A percentile compares a stretch with the other conserved stretches of the same genome.
Evolutionary conservation across 2,888 invertebrate species (phyloP).

Genomic region (Drosophila phalerata): DNA sequence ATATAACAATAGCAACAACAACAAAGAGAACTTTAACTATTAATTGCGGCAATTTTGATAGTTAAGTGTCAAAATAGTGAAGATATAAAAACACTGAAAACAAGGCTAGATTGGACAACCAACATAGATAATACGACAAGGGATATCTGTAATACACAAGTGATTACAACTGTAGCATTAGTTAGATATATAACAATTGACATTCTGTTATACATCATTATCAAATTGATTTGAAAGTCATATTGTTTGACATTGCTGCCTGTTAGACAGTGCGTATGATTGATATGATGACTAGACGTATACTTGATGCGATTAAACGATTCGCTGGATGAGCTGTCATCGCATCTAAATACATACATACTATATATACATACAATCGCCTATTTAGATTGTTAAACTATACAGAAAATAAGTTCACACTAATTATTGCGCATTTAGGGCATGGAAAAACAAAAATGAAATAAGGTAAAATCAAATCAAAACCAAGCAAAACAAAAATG

Average conservation of each 20-base stretch:
- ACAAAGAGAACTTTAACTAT: slow-evolving; percentile 9
- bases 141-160: not conserved
- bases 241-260: slow-evolving; percentile 3
- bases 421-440: slow-evolving; percentile 33
- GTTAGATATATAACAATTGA: not conserved
- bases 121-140: not conserved
- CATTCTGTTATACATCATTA: not conserved
- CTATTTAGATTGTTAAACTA: slow-evolving; percentile 8
- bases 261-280: slow-evolving; percentile 38
- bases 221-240: slow-evolving; percentile 16
- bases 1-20: slow-evolving; percentile 1
- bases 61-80: not conserved
- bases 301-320: slow-evolving; percentile 13
- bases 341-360: slow-evolving; percentile 4
- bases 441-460: not conserved
- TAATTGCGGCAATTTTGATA: not conserved
- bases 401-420: slow-evolving; percentile 4
- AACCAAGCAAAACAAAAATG: not conserved
- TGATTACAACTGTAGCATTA: not conserved
- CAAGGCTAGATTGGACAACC: not conserved
- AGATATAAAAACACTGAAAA: slow-evolving; percentile 1
- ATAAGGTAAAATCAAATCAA: not conserved
- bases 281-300: slow-evolving; percentile 22
- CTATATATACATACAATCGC: slow-evolving; percentile 12
- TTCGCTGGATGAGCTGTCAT: slow-evolving; percentile 17